Base-by-base conservation (phyloP, 2,113 vertebrate species). In the Chascanopsetta lugubris region DNA sequence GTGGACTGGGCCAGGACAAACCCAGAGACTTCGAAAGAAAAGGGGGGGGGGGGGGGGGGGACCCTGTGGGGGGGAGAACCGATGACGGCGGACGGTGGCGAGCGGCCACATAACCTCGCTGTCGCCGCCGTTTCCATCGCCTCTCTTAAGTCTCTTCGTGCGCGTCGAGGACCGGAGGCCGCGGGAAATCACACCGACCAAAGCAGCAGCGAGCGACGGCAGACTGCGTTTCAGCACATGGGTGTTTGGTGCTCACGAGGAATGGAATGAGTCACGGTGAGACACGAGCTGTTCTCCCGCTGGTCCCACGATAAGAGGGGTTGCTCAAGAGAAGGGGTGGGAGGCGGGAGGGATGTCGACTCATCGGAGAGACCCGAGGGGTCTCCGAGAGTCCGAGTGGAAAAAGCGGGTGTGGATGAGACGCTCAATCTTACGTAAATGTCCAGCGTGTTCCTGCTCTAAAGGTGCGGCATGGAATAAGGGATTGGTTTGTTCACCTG, bases 261-360 rank as follows among this genome's bases (percentile, higher is more conserved):
- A 86, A 64, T 45, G 13, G 77, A 83, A 65, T 88, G 88, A 88
- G 73, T 86, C 86, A 88, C 61, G 7, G 42, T 64, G 63, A 57
- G 75, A 80, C 69, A 70, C 85, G 82, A 86, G 75, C 79, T 83
- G 88, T 76, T 85, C 76, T 82, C 64, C 61, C 79, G 61, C 60
- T 24, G 25, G 38, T 75, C 63, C 82, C 67, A 60, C 63, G 80
- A 50, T 42, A 46, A 38, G 38, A 51, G 47, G 58, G 45, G 65
- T 75, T 61, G 42, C 57, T 63, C 27, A 47, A 71, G 57, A 74
- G 45, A 67, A 42, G 38, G 48, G 40, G 21, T n/a, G 21, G 9
- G 1, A 27, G 32, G 40, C 8, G 70, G 38, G n/a, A 62, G 40
- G 57, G 64, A 50, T 40, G 34, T 24, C 0, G 5, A 79, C 69